Evolutionary conservation across 2,797 vertebrate species (phyloP).

Genomic region (Alcedo quadribrachys): DNA sequence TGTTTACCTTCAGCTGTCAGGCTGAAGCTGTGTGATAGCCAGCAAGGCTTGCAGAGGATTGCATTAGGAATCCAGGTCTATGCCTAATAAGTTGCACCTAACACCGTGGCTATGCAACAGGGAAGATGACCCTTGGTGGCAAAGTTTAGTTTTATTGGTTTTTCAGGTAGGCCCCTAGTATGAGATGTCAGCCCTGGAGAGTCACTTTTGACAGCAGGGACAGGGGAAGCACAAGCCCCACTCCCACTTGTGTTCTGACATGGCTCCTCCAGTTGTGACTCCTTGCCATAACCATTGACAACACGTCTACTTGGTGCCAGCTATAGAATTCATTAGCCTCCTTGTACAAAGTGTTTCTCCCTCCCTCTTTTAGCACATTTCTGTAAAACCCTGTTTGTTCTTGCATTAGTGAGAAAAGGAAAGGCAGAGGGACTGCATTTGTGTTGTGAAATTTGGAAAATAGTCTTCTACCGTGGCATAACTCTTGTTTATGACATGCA

Average conservation of each 20-base stretch:
- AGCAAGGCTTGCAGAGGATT: background rate
- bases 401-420: background rate
- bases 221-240: background rate
- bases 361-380: background rate
- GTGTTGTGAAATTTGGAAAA: background rate
- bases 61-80: background rate
- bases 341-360: too few relatives aligned
- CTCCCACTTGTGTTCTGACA: rapidly evolving
- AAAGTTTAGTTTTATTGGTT: background rate
- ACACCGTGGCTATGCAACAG: background rate
- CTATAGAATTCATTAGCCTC: background rate
- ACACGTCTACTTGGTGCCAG: background rate
- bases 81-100: background rate
- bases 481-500: background rate
- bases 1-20: background rate
- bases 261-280: background rate
- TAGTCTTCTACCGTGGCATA: background rate
- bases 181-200: background rate
- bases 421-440: background rate
- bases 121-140: background rate
- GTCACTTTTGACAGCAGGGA: background rate
- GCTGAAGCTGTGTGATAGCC: background rate
- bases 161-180: background rate
- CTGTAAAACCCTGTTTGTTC: background rate
- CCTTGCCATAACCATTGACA: rapidly evolving